Conservation (phyloP, 2,113 vertebrate genomes). For the Promerops cafer region DNA sequence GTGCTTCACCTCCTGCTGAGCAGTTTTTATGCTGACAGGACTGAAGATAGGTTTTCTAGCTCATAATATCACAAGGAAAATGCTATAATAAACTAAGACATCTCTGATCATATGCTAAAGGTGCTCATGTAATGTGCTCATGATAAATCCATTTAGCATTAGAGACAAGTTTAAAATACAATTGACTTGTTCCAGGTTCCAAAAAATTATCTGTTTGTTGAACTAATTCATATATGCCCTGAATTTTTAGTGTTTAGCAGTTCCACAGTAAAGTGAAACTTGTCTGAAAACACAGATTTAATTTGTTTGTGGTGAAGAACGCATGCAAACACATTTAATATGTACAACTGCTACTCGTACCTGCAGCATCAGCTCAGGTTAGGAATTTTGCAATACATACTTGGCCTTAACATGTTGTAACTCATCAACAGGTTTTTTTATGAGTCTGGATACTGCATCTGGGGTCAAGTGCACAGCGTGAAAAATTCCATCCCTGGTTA, state of each 20-base stretch:
- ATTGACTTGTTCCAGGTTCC: not conserved
- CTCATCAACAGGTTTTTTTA: not conserved
- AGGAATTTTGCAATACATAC: not conserved
- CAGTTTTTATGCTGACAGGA: conserved; percentile 55
- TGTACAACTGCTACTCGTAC: not conserved
- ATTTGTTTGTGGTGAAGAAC: not conserved
- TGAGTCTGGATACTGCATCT: not conserved
- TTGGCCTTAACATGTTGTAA: not conserved
- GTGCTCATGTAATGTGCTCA: not conserved
- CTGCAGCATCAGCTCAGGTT: not conserved
- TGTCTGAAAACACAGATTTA: not conserved
- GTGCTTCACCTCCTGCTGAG: conserved; percentile 55
- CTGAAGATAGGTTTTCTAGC: conserved; percentile 19
- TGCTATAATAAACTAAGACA: conserved; percentile 1
- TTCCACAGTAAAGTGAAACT: not conserved
- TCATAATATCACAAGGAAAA: conserved; percentile 28
- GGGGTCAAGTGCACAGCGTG: not conserved
- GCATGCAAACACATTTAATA: not conserved
- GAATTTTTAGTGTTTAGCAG: not conserved
- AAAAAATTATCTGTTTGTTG: not conserved
- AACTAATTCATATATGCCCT: not conserved
- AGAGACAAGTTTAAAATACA: not conserved
- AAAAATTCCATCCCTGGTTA: not conserved
- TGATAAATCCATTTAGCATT: not conserved
- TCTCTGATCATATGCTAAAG: conserved; percentile 20